These are phyloP conservation scores for Bubo blakistoni DNA, from an alignment of 2,113 vertebrate genomes.

Conservation along the genomic window DNA sequence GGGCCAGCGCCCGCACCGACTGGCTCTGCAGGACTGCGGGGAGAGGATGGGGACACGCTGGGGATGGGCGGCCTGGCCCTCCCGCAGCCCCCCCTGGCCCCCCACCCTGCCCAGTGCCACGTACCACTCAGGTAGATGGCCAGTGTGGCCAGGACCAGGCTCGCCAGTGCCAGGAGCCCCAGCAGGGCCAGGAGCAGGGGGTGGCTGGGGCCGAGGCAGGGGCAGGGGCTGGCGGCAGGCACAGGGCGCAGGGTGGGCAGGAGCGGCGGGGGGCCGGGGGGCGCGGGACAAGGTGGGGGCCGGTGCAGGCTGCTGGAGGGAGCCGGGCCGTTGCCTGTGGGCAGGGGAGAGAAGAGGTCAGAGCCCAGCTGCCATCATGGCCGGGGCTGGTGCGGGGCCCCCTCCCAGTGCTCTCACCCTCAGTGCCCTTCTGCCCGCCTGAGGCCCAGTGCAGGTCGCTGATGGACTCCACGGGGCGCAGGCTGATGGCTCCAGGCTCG, in stretches of 20 bases:
- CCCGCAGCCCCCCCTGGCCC: accelerated
- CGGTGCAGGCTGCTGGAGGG: background rate
- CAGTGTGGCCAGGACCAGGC: slow-evolving; percentile 69
- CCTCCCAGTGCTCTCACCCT: background rate
- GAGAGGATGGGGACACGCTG: background rate
- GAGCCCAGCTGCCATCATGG: accelerated
- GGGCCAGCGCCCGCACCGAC: slow-evolving; percentile 72
- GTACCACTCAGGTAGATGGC: slow-evolving; percentile 77
- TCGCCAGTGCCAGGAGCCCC: slow-evolving; percentile 73
- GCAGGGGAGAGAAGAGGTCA: background rate
- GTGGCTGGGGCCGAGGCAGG: slow-evolving; percentile 54
- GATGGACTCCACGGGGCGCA: slow-evolving; percentile 89
- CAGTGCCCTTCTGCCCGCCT: slow-evolving; percentile 51
- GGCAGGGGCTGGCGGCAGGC: background rate
- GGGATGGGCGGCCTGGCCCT: no score
- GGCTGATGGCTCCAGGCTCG: slow-evolving; percentile 75
- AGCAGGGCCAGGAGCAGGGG: slow-evolving; percentile 74
- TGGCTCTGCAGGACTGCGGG: slow-evolving; percentile 81
- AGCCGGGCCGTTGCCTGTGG: background rate
- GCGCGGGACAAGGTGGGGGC: background rate
- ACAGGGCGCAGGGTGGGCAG: slow-evolving; percentile 32
- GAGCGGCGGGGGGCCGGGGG: background rate
- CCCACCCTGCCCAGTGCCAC: background rate
- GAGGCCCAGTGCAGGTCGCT: slow-evolving; percentile 84
- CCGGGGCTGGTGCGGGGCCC: accelerated